Evolutionary conservation across 1,140 invertebrate species (phyloP), one percentile per base, ranked within the genome.

Genomic region (Caenorhabditis briggsae): DNA sequence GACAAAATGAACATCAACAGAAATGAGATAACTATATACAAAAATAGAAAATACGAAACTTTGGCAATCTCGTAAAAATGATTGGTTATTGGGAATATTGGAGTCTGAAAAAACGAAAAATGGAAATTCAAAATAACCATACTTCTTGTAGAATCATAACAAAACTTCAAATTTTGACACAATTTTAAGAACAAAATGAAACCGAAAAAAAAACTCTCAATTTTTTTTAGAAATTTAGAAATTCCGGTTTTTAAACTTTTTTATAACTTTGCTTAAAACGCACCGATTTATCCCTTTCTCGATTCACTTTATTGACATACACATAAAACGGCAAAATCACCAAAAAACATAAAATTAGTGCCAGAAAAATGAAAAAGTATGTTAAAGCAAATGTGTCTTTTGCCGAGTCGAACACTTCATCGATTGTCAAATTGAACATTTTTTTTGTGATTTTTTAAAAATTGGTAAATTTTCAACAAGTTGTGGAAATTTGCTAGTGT

Each of bases 41-140:
- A 18, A 43, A 70, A 70, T 46, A 70, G 18, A 5, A 70, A 43
- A 46, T 70, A 70, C 2, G 33, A 14, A 3, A 5, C 16, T 46
- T 70, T 70, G 41, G 18, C 41, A 33, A 70, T 70, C 46, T 70
- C 41, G n/a, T 70, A 70, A 46, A 70, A 70, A 18, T 70, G 64
- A 43, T 70, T 43, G 14, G 41, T 46, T 2, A 46, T 70, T 9
- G 64, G 64, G 41, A 70, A 70, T n/a, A 70, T 12, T 5, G 14
- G 14, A 25, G 25, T 64, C 59, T 64, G 59, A 33, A 33, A 64
- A 33, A 33, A 33, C n/a, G n/a, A n/a, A n/a, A n/a, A n/a, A n/a
- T n/a, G n/a, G n/a, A n/a, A n/a, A n/a, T n/a, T n/a, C n/a, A n/a
- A n/a, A n/a, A n/a, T n/a, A n/a, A n/a, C n/a, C n/a, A n/a, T n/a